Evolutionary conservation across 2,113 vertebrate species (phyloP).

Genomic region (Hylia prasina): DNA sequence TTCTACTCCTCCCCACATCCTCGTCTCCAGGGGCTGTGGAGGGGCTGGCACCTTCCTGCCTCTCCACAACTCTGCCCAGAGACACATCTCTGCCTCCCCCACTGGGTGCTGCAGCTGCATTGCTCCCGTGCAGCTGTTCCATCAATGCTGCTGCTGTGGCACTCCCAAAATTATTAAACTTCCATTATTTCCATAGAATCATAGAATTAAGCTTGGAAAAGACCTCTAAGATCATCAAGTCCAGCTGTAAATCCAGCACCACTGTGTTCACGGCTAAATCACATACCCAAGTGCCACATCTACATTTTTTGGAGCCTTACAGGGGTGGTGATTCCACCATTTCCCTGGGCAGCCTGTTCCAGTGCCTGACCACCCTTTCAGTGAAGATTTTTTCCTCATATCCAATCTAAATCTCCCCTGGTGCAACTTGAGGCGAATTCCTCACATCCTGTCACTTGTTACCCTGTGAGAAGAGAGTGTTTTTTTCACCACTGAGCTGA

Average conservation of each 20-base stretch:
- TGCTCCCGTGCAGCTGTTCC: background rate
- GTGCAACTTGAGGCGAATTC: background rate
- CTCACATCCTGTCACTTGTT: background rate
- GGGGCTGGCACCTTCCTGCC: background rate
- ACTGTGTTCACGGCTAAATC: background rate
- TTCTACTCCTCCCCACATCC: background rate
- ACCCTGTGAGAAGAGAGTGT: background rate
- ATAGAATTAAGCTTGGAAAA: background rate
- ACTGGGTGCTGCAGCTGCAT: accelerated
- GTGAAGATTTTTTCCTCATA: background rate
- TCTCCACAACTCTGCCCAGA: accelerated
- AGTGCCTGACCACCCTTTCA: background rate
- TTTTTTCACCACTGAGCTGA: background rate
- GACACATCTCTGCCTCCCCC: background rate
- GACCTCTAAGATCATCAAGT: background rate
- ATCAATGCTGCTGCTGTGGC: background rate
- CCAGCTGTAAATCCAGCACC: background rate
- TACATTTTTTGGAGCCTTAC: background rate
- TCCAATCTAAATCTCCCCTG: background rate
- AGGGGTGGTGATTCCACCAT: background rate
- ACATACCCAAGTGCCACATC: background rate
- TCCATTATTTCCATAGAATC: background rate
- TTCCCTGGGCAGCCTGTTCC: background rate
- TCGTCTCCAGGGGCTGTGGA: background rate
- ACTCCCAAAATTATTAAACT: background rate